Evolutionary conservation across 1,140 invertebrate species (phyloP), one percentile per base, ranked within the genome.

Genomic region (Aphis gossypii): DNA sequence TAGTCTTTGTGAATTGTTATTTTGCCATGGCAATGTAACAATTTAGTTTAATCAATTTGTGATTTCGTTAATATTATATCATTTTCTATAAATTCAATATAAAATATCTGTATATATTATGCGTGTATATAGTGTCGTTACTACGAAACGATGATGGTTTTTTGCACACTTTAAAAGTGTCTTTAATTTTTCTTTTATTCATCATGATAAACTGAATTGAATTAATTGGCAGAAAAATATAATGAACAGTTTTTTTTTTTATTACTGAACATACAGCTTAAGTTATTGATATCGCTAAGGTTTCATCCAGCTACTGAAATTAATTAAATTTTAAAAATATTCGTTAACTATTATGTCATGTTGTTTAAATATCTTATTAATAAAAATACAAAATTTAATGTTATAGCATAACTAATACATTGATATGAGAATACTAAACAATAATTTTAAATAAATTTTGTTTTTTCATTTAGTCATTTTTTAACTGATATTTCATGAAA

Each of bases 191-290:
- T 9, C 30, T 68, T 68, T 68, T 68, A n/a, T 68, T 76, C 60
- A n/a, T 76, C 30, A 35, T 18, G 14, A 20, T n/a, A 76, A n/a
- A 76, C 60, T 76, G 30, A 68, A 76, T 76, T n/a, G 14, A 76
- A 76, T n/a, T 76, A 76, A 76, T 76, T 76, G 60, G 60, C 30
- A 76, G 60, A 76, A n/a, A 68, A n/a, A n/a, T 76, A 76, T n/a
- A 76, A 76, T 76, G 60, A 76, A 76, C 30, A 76, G n/a, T 76
- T 76, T 76, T 68, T 76, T 76, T 68, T 35, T 76, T 11, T 76
- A 76, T 35, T 35, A 76, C 5, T 76, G n/a, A 4, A 76, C 60
- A n/a, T 76, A 68, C n/a, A 68, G 30, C 14, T 76, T 76, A 76
- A 30, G 60, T 76, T 76, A 76, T 76, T n/a, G 30, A 76, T 18